A percentile compares a stretch with the other conserved stretches of the same genome.
Evolutionary conservation across 1,140 invertebrate species (phyloP).

Genomic region (Drosophila miranda): DNA sequence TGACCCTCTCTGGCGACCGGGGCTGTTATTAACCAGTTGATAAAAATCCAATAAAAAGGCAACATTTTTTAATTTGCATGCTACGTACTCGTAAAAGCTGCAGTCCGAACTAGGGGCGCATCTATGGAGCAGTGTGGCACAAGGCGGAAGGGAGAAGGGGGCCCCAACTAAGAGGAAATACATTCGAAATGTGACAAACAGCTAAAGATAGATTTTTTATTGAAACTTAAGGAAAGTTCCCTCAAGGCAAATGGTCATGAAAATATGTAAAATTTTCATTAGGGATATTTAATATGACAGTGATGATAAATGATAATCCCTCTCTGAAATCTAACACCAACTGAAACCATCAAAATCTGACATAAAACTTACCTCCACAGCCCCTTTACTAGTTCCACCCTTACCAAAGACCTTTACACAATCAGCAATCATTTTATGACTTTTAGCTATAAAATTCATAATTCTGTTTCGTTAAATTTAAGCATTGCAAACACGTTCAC

Average conservation of each 20-base stretch:
- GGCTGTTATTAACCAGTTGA: conserved; percentile 49
- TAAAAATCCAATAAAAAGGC: conserved; percentile 48
- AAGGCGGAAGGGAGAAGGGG: not conserved
- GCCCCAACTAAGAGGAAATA: not conserved
- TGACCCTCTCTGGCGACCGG: conserved; percentile 49
- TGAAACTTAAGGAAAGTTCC: too few relatives aligned
- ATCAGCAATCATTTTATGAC: conserved; percentile 18
- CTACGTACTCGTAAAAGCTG: conserved; percentile 28
- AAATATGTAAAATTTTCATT: too few relatives aligned
- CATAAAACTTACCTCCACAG: too few relatives aligned
- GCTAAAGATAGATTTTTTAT: not conserved
- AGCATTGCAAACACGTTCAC: conserved; percentile 63
- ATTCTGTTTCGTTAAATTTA: conserved; percentile 43
- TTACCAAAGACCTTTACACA: conserved; percentile 21
- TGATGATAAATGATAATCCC: too few relatives aligned
- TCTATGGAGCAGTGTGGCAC: not conserved
- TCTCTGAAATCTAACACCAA: too few relatives aligned
- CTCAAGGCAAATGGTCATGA: too few relatives aligned
- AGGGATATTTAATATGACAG: too few relatives aligned
- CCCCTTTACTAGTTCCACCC: too few relatives aligned
- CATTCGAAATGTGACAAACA: conserved; percentile 3
- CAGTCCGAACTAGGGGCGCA: conserved; percentile 1
- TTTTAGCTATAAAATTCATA: conserved; percentile 68
- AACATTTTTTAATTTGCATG: conserved; percentile 49
- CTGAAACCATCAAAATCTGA: too few relatives aligned